Evolutionary conservation across 1,140 invertebrate species (phyloP).

Genomic region (Bombus haemorrhoidalis): DNA sequence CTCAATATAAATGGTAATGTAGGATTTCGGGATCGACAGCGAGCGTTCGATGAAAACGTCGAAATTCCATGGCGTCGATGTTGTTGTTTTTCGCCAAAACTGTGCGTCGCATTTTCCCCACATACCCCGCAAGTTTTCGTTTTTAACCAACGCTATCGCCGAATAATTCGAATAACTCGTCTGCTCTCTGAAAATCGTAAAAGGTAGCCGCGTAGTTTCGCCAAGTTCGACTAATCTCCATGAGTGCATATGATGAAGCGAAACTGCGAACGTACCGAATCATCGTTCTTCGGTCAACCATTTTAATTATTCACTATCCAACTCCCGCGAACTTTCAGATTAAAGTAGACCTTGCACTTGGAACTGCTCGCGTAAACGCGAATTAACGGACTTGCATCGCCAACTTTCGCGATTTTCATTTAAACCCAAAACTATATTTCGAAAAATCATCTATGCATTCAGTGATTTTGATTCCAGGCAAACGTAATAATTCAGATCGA

Average conservation of each 20-base stretch:
- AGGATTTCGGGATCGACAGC: background rate
- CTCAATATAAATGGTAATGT: conserved; percentile 38
- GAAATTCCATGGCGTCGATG: background rate
- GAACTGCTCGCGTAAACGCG: background rate
- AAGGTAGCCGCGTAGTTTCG: background rate
- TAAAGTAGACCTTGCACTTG: conserved; percentile 6
- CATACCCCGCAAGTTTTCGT: background rate
- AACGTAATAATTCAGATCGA: background rate
- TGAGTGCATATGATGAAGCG: background rate
- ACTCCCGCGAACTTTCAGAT: background rate
- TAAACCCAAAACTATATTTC: background rate
- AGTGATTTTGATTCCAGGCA: background rate
- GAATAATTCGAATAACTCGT: background rate
- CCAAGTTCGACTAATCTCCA: background rate
- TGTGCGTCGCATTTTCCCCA: no score
- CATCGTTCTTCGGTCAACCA: background rate
- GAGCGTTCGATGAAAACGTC: background rate
- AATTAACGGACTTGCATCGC: background rate
- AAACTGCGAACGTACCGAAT: background rate
- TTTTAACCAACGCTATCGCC: background rate
- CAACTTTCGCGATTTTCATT: background rate
- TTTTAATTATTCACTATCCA: background rate
- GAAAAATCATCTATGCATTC: background rate
- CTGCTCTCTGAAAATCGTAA: background rate
- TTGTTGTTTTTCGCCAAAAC: background rate